Conservation (phyloP, 1,140 invertebrate species). For the Potamilus streckersoni region DNA sequence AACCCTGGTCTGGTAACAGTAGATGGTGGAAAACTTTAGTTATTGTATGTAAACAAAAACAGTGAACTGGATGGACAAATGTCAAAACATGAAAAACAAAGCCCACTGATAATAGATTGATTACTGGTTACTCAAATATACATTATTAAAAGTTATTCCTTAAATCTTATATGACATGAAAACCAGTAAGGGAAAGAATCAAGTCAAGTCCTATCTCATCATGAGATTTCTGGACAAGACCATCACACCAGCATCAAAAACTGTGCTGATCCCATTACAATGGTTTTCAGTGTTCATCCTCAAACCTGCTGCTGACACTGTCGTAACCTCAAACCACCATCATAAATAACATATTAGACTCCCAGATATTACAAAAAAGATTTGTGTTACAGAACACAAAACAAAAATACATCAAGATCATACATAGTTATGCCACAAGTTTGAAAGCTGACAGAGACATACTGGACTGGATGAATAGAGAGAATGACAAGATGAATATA, state of each 20-base stretch:
- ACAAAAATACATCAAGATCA: not conserved
- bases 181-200: constrained; percentile 22
- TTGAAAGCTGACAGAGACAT: too few relatives aligned
- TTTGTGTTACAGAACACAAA: not conserved
- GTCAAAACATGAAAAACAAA: too few relatives aligned
- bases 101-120: too few relatives aligned
- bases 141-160: too few relatives aligned
- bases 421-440: not conserved
- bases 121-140: too few relatives aligned
- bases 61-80: too few relatives aligned
- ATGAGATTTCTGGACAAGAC: constrained; percentile 31
- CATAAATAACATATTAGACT: not conserved
- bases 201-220: constrained; percentile 22
- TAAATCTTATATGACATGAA: not conserved
- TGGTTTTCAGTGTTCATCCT: constrained; percentile 8
- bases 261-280: constrained; percentile 17
- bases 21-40: too few relatives aligned
- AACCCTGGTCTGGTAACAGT: too few relatives aligned
- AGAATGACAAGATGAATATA: too few relatives aligned
- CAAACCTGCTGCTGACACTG: constrained; percentile 33
- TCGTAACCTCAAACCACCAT: constrained; percentile 14
- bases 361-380: not conserved
- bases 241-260: constrained; percentile 33
- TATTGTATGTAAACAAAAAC: too few relatives aligned
- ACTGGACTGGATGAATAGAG: too few relatives aligned